These are phyloP conservation scores for Eurois occulta DNA, from an alignment of 2,888 invertebrate genomes.

Conservation along the genomic window DNA sequence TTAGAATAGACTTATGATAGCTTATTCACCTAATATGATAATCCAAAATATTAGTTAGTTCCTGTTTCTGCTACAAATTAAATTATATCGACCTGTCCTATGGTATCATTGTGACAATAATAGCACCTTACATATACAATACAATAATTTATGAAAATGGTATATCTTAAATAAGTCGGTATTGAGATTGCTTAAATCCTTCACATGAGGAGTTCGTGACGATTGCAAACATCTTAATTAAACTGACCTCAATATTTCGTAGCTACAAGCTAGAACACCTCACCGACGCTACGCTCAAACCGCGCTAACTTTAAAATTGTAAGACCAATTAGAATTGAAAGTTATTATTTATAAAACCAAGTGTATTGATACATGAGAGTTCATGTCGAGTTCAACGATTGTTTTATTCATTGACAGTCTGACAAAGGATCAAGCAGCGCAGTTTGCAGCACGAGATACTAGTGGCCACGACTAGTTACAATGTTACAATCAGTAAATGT, in stretches of 20 bases:
- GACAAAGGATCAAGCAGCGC: slow-evolving; percentile 47
- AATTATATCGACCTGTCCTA: not conserved
- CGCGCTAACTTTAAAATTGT: slow-evolving; percentile 11
- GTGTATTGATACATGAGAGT: slow-evolving; percentile 26
- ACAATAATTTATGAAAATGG: not conserved
- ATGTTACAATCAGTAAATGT: slow-evolving; percentile 54
- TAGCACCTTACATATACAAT: not conserved
- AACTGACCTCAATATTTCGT: slow-evolving; percentile 54
- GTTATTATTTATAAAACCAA: slow-evolving; percentile 31
- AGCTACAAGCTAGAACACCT: slow-evolving; percentile 30
- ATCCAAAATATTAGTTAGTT: not conserved
- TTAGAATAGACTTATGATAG: not conserved
- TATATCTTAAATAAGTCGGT: not conserved
- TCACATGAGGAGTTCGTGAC: slow-evolving; percentile 29
- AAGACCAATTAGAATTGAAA: slow-evolving; percentile 7
- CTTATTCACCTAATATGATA: slow-evolving; percentile 15
- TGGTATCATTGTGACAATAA: not conserved
- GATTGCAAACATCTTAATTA: slow-evolving; percentile 48
- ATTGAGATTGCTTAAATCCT: slow-evolving; percentile 19
- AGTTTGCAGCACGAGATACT: slow-evolving; percentile 36
- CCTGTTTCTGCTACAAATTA: not conserved
- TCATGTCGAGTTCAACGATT: slow-evolving; percentile 47
- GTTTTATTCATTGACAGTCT: slow-evolving; percentile 30
- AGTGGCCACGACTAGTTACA: slow-evolving; percentile 55
- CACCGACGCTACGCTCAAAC: slow-evolving; percentile 25